Evolutionary conservation across 2,113 vertebrate species (phyloP), one percentile per base, ranked within the genome.

Genomic region (Rhodinocichla rosea): DNA sequence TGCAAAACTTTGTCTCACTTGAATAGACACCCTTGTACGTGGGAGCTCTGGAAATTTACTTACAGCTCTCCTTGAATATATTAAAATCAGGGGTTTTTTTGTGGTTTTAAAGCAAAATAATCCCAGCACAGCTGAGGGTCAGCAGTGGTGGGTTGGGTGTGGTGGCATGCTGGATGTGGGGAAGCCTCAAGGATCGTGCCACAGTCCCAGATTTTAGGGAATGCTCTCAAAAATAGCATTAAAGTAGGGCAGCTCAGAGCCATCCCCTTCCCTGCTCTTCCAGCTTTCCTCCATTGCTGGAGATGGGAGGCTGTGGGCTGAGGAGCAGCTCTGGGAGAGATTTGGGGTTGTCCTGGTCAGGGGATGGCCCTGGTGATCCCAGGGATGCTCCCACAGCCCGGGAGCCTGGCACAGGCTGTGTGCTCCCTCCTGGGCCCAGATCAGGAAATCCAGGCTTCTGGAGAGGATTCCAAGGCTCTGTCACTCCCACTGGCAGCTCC

Each of bases 401-500:
- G 40, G 23, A 37, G 57, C 23, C 26, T 17, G 17, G 44, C 33
- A 8, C n/a, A 26, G 56, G 57, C 19, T 12, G 13, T 9, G 45
- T 20, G 35, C 45, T 62, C 35, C 74, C 28, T 40, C 13, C 75
- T 16, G 59, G 59, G 37, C 26, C 47, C 30, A 12, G 8, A 2
- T 0, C 37, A 5, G 59, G 47, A 8, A 18, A 5, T 10, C 24
- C 1, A 10, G 11, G 6, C 2, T 5, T 28, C 37, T 42, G 59
- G 2, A n/a, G 47, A 10, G 47, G 22, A 17, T n/a, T 6, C 75
- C 23, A 1, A 7, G 30, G 30, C 13, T 63, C 13, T 16, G 35
- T 22, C 45, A 7, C 19, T 7, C 33, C 55, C 71, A 7, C 40
- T 12, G 71, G 26, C 71, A 15, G 4, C n/a, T 40, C 57, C 45